phyloP scores from a whole-genome alignment of 92 coral and sea anemone species.

The Parazoanthus atlanticus region DNA sequence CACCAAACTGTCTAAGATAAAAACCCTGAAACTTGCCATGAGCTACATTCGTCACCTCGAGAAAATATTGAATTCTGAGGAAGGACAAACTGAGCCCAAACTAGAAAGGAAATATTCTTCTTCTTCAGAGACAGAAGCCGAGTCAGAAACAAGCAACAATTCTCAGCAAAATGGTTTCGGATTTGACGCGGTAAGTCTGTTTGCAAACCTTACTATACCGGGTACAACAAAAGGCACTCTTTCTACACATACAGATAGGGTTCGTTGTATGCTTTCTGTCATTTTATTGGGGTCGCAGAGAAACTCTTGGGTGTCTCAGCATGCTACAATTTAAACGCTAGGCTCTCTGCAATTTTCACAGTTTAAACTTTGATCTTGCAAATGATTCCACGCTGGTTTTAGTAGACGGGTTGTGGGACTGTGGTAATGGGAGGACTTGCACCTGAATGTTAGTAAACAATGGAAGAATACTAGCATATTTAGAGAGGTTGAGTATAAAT shows the following conservation, averaged over 20 bases:
- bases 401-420: not conserved
- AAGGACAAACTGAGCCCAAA: slow-evolving; percentile 31
- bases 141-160: slow-evolving; percentile 11
- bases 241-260: not conserved
- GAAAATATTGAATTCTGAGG: slow-evolving; percentile 80
- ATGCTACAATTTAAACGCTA: not conserved
- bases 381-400: not conserved
- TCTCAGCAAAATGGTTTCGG: slow-evolving; percentile 45
- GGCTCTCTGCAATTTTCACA: not conserved
- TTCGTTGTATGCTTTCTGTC: not conserved
- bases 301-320: not conserved
- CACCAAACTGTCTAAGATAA: slow-evolving; percentile 98
- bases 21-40: slow-evolving; percentile 97
- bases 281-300: not conserved
- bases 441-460: not conserved
- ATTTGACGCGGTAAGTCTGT: slow-evolving; percentile 45
- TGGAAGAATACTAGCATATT: not conserved
- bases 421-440: not conserved
- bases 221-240: not conserved
- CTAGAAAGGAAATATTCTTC: slow-evolving; percentile 34
- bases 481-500: not conserved
- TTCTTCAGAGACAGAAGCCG: slow-evolving; percentile 36
- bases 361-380: slow-evolving; percentile 7
- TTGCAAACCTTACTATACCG: not conserved
- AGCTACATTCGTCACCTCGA: slow-evolving; percentile 98